Evolutionary conservation across 2,888 invertebrate species (phyloP).

Genomic region (Hoplodrina blanda): DNA sequence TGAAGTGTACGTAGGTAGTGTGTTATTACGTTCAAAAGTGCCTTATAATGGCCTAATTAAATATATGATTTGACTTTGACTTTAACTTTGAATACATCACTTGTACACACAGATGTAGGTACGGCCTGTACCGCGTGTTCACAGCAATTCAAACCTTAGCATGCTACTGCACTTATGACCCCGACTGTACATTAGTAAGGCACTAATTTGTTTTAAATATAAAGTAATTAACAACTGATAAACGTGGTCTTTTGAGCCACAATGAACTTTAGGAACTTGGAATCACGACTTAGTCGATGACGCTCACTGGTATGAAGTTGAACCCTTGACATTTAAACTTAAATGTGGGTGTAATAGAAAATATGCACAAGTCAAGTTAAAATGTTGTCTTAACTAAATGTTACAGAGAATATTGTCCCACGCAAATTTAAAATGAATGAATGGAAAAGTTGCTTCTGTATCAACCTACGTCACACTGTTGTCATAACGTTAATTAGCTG

Average conservation of each 20-base stretch:
- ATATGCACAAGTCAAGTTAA: slow-evolving; percentile 11
- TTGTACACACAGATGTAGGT: too few species aligned
- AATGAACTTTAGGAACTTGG: slow-evolving; percentile 11
- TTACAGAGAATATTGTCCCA: slow-evolving; percentile 25
- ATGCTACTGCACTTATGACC: too few species aligned
- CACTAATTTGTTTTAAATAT: background rate
- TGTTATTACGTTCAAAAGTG: too few species aligned
- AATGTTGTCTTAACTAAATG: slow-evolving; percentile 32
- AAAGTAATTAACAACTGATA: slow-evolving; percentile 1
- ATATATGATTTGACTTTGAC: too few species aligned
- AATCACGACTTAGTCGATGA: slow-evolving; percentile 13
- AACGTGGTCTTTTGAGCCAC: slow-evolving; percentile 7
- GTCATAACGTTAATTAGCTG: background rate
- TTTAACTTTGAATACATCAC: too few species aligned
- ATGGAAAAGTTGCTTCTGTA: slow-evolving; percentile 11
- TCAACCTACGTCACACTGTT: background rate
- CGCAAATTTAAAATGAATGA: slow-evolving; percentile 33
- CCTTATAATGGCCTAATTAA: too few species aligned
- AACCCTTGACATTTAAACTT: slow-evolving; percentile 30
- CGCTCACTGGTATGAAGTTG: background rate
- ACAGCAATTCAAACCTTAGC: too few species aligned
- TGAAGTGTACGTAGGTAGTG: too few species aligned
- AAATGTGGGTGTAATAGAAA: slow-evolving; percentile 41
- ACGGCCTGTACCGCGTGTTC: too few species aligned
- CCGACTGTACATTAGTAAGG: too few species aligned